These are phyloP conservation scores for Plecturocebus donacophilus DNA, from an alignment of 2,113 vertebrate species.

Conservation along the genomic window DNA sequence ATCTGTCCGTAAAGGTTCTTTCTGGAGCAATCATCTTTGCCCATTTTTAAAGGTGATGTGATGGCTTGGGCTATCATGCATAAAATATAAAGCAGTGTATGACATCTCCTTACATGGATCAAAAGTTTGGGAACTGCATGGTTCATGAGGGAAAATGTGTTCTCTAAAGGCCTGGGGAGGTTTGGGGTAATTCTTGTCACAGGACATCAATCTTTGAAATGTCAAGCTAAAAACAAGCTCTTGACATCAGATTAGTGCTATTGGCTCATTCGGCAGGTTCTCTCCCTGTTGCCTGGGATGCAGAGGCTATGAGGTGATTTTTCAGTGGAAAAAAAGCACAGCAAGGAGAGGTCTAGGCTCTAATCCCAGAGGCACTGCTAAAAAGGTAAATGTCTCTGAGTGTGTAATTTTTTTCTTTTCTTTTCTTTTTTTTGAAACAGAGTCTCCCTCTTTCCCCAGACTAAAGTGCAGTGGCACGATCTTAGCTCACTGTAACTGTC, in stretches of 20 bases:
- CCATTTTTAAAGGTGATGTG: neutral
- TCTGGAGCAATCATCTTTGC: slow-evolving; percentile 26
- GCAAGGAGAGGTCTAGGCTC: neutral
- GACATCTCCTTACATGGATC: neutral
- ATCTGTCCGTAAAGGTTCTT: slow-evolving; percentile 50
- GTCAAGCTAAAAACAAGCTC: neutral
- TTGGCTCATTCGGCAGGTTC: neutral
- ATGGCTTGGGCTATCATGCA: slow-evolving; percentile 25
- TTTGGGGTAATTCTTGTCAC: neutral
- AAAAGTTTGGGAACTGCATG: neutral
- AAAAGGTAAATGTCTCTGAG: neutral
- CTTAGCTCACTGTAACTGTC: too few relatives aligned
- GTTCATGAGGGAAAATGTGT: neutral
- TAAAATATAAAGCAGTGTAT: slow-evolving; percentile 11
- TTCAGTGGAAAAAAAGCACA: neutral
- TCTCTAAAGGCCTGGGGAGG: neutral
- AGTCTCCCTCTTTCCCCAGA: too few relatives aligned
- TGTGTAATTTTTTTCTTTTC: too few relatives aligned
- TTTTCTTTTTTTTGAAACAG: too few relatives aligned
- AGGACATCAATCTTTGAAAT: neutral
- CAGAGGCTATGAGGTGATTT: neutral
- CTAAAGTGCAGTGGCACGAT: too few relatives aligned
- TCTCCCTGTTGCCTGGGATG: neutral
- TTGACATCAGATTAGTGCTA: neutral
- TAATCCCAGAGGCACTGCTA: neutral